phyloP scores from a whole-genome alignment of 2,888 invertebrate genomes.

The Petrophora chlorosata region DNA sequence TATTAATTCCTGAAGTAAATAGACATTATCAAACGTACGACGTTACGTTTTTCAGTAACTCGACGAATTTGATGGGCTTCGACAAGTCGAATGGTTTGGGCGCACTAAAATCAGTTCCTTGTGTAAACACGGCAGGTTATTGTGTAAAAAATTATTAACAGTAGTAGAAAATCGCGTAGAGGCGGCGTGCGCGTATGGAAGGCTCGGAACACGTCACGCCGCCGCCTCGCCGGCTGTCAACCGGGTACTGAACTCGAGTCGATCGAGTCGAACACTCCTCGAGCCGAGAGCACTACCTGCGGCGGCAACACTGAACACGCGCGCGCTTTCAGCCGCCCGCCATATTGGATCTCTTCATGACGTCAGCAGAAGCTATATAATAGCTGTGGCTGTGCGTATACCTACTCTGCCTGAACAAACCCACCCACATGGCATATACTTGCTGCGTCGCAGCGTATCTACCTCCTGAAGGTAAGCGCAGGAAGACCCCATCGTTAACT shows the following conservation, averaged over 20 bases:
- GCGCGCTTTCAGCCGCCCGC: conserved; percentile 66
- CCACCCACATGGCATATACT: conserved; percentile 19
- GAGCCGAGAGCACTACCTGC: conserved; percentile 54
- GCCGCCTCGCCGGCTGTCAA: conserved; percentile 81
- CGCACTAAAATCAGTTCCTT: conserved; percentile 47
- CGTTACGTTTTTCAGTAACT: conserved; percentile 44
- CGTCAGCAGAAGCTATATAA: conserved; percentile 56
- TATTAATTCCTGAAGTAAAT: conserved; percentile 54
- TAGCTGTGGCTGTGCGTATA: conserved; percentile 25
- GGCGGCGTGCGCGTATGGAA: conserved; percentile 74
- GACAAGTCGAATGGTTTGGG: conserved; percentile 19
- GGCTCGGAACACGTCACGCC: conserved; percentile 60
- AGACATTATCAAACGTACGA: conserved; percentile 60
- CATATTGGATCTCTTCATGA: conserved; percentile 71
- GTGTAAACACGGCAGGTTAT: conserved; percentile 50
- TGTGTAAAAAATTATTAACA: conserved; percentile 72
- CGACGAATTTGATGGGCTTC: conserved; percentile 36
- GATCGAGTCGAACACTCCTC: conserved; percentile 60
- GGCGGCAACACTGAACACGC: conserved; percentile 57
- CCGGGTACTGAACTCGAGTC: conserved; percentile 80
- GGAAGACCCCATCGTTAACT: conserved; percentile 5
- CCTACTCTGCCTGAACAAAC: conserved; percentile 12
- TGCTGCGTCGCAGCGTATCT: conserved; percentile 12
- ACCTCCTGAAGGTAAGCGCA: conserved; percentile 5
- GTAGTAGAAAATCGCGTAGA: conserved; percentile 74